Conservation (phyloP, 1,140 invertebrate genomes). For the Drosophila biarmipes region DNA sequence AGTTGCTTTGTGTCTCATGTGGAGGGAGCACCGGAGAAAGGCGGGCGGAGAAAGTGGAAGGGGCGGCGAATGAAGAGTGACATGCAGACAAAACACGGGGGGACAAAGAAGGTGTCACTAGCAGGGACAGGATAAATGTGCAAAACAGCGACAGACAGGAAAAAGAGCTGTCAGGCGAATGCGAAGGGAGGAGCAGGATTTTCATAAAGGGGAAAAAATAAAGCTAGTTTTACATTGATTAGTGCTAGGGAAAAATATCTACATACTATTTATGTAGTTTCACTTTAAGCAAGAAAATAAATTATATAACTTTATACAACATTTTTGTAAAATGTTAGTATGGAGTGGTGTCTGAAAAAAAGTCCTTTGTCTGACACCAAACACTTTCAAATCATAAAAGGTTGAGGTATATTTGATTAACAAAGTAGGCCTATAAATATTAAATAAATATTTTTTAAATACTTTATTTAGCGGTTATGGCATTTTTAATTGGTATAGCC, state of each 20-base stretch:
- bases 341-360: too few relatives aligned
- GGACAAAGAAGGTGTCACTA: conserved; percentile 80
- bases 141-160: conserved; percentile 72
- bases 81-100: conserved; percentile 72
- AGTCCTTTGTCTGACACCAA: too few relatives aligned
- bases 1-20: conserved; percentile 78
- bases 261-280: too few relatives aligned
- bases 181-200: conserved; percentile 6
- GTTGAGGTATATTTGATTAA: too few relatives aligned
- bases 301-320: too few relatives aligned
- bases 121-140: conserved; percentile 81
- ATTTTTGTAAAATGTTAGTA: too few relatives aligned
- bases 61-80: conserved; percentile 73
- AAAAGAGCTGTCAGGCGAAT: conserved; percentile 69
- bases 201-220: conserved; percentile 1
- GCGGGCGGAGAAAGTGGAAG: background rate
- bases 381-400: too few relatives aligned
- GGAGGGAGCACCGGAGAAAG: conserved; percentile 32
- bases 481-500: too few relatives aligned
- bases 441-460: too few relatives aligned
- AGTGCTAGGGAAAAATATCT: background rate
- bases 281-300: too few relatives aligned
- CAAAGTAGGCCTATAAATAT: too few relatives aligned
- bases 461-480: too few relatives aligned
- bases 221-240: background rate